A percentile compares a stretch with the other conserved stretches of the same genome.
Evolutionary conservation across 2,113 vertebrate genomes (phyloP).

Genomic region (Azemiops feae): DNA sequence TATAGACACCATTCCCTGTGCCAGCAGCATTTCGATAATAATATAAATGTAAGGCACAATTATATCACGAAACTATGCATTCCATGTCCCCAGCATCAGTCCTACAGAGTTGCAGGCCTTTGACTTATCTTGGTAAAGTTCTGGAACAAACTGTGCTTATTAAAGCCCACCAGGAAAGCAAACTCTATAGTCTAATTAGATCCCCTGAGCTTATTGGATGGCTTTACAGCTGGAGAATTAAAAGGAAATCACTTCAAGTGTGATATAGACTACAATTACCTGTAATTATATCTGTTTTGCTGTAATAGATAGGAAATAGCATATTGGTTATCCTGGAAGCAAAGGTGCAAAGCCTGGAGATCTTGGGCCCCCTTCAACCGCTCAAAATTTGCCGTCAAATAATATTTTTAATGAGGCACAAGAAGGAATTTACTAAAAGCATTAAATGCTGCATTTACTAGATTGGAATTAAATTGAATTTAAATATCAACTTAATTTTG

Average conservation of each 20-base stretch:
- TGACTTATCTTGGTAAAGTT: constrained; percentile 49
- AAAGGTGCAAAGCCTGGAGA: neutral
- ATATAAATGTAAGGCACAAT: constrained; percentile 50
- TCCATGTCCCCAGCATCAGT: constrained; percentile 40
- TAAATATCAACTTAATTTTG: neutral
- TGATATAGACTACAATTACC: constrained; percentile 43
- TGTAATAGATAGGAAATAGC: neutral
- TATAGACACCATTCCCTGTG: constrained; percentile 15
- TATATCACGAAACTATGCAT: constrained; percentile 28
- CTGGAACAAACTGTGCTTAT: constrained; percentile 63
- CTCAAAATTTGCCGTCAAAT: neutral
- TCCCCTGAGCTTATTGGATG: constrained; percentile 62
- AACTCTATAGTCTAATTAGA: constrained; percentile 64
- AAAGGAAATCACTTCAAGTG: constrained; percentile 50
- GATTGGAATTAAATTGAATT: neutral
- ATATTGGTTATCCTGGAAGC: neutral
- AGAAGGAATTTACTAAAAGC: neutral
- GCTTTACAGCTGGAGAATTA: constrained; percentile 52
- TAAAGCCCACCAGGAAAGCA: constrained; percentile 61
- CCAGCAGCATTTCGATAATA: constrained; percentile 30
- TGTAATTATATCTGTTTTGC: constrained; percentile 51
- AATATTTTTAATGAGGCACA: neutral
- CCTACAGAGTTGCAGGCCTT: constrained; percentile 49
- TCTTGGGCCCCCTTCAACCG: neutral
- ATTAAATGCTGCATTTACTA: neutral